Conservation (phyloP, 64 coral and sea anemone species). For the Cladopsammia gracilis region DNA sequence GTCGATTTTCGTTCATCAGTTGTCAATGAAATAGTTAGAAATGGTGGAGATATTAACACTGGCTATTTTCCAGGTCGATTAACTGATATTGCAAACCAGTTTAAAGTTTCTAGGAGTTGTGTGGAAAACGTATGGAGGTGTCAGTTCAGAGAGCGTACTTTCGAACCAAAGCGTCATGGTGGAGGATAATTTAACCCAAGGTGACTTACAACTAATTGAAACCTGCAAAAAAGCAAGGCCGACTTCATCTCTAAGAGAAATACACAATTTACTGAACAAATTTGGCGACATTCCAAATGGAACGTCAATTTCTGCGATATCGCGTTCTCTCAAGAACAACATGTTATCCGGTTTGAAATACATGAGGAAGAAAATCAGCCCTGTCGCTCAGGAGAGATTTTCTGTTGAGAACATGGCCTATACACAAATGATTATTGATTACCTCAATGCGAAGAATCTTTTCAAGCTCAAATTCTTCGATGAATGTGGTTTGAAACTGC, state of each 20-base stretch:
- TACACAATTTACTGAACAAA: not conserved
- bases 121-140: not conserved
- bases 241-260: slow-evolving; percentile 11
- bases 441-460: too few relatives aligned
- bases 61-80: too few relatives aligned
- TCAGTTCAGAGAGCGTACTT: too few relatives aligned
- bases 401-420: too few relatives aligned
- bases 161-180: not conserved
- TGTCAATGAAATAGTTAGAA: too few relatives aligned
- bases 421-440: too few relatives aligned
- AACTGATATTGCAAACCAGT: not conserved
- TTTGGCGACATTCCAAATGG: slow-evolving; percentile 30
- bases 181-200: slow-evolving; percentile 24
- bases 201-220: too few relatives aligned
- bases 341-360: slow-evolving; percentile 34
- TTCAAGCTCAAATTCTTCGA: too few relatives aligned
- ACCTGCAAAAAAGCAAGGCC: slow-evolving; percentile 17
- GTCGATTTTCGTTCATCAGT: not conserved
- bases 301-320: slow-evolving; percentile 28
- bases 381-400: slow-evolving; percentile 15
- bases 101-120: not conserved
- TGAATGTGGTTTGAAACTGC: slow-evolving; percentile 34
- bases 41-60: too few relatives aligned
- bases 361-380: slow-evolving; percentile 2
- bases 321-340: slow-evolving; percentile 3